These are phyloP conservation scores for Apocrypta bakeri DNA, from an alignment of 1,140 invertebrate species.

Conservation along the genomic window DNA sequence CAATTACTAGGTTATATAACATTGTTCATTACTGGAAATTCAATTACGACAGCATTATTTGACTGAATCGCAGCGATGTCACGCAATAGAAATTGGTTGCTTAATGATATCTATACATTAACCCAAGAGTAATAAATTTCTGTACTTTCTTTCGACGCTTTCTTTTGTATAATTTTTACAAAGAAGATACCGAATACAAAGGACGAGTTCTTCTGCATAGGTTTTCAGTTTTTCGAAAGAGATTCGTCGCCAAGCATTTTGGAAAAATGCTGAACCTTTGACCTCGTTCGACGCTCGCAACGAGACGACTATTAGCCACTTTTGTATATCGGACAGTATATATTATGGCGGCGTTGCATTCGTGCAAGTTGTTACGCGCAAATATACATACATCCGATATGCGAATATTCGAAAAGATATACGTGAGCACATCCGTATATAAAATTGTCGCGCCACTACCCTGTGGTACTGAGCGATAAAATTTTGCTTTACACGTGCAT, in stretches of 20 bases:
- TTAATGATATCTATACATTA: neutral
- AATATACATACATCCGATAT: neutral
- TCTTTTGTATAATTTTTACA: neutral
- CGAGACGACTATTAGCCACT: neutral
- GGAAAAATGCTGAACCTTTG: neutral
- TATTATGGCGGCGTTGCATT: too few species aligned
- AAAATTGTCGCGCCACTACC: too few species aligned
- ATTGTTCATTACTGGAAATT: too few species aligned
- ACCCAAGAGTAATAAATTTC: neutral
- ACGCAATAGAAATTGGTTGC: too few species aligned
- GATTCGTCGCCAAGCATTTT: neutral
- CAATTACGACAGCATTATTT: too few species aligned
- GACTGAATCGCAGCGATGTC: too few species aligned
- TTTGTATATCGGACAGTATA: neutral
- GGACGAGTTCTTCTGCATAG: neutral
- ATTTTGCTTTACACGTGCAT: too few species aligned
- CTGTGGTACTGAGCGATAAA: too few species aligned
- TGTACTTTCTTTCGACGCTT: neutral
- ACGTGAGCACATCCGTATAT: too few species aligned
- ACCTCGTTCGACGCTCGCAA: neutral
- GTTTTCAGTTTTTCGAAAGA: neutral
- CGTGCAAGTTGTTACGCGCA: neutral
- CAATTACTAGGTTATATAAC: too few species aligned
- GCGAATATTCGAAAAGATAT: too few species aligned
- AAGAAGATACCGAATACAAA: slow-evolving; percentile 12